phyloP scores from a whole-genome alignment of 2,113 vertebrate species.

The Cavia porcellus region DNA sequence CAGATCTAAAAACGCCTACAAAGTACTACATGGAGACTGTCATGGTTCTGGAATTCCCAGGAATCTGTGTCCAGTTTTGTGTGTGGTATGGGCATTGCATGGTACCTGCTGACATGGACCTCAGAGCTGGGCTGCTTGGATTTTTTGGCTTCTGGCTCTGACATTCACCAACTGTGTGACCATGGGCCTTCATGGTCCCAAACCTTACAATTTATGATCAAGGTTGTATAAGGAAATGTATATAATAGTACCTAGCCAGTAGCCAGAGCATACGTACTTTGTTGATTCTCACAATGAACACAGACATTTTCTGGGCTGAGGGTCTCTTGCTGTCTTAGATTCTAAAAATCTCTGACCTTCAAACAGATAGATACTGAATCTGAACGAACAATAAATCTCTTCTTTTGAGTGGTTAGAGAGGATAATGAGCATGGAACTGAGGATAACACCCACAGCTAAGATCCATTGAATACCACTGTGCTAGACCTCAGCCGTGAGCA shows the following conservation, averaged over 20 bases:
- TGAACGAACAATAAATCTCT: background rate
- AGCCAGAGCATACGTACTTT: background rate
- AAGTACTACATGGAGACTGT: background rate
- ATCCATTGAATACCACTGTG: background rate
- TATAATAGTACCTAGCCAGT: background rate
- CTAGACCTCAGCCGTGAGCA: background rate
- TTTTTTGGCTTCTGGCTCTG: background rate
- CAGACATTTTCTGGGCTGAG: background rate
- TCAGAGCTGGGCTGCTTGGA: background rate
- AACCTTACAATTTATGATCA: background rate
- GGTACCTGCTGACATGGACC: background rate
- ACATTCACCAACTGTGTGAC: background rate
- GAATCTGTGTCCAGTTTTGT: background rate
- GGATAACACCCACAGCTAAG: background rate
- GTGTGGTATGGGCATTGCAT: background rate
- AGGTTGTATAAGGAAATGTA: background rate
- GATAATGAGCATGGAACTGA: background rate
- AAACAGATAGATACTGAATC: background rate
- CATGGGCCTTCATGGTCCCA: background rate
- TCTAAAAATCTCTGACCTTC: background rate
- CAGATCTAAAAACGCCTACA: too few species aligned
- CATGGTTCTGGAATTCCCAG: background rate
- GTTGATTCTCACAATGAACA: rapidly evolving
- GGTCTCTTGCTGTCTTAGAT: background rate
- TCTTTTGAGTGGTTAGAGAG: background rate